A percentile compares a stretch with the other conserved stretches of the same genome.
Evolutionary conservation across 2,797 vertebrate genomes (phyloP).

Genomic region (Bovichtus diacanthus): DNA sequence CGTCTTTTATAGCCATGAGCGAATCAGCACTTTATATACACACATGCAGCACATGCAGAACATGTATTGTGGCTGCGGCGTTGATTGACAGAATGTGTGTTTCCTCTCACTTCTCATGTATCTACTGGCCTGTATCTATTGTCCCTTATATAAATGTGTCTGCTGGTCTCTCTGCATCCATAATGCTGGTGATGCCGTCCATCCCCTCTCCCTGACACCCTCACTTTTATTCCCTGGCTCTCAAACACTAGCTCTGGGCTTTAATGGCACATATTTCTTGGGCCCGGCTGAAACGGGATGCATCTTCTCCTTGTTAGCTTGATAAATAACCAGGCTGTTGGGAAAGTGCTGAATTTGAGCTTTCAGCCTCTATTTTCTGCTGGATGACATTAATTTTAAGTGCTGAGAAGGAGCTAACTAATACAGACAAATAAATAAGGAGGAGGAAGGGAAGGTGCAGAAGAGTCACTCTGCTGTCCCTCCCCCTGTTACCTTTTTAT

Average conservation of each 20-base stretch:
- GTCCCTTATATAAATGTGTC: constrained; percentile 79
- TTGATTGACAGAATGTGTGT: constrained; percentile 30
- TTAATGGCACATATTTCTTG: constrained; percentile 96
- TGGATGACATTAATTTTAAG: constrained; percentile 98
- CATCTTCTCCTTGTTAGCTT: constrained; percentile 98
- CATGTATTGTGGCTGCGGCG: constrained; percentile 30
- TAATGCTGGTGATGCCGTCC: constrained; percentile 73
- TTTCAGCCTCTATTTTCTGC: constrained; percentile 96
- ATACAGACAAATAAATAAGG: constrained; percentile 88
- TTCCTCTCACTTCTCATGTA: constrained; percentile 34
- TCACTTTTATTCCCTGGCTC: constrained; percentile 88
- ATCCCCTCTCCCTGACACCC: constrained; percentile 79
- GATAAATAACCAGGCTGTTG: constrained; percentile 98
- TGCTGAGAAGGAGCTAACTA: constrained; percentile 95
- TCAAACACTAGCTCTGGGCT: constrained; percentile 94
- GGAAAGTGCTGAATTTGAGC: constrained; percentile 99
- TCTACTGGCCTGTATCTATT: constrained; percentile 56
- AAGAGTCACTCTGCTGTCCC: constrained; percentile 86
- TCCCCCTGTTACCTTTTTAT: constrained; percentile 53
- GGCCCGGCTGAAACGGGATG: constrained; percentile 86
- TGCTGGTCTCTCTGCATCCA: constrained; percentile 76
- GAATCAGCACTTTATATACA: constrained; percentile 73
- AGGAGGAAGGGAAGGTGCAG: constrained; percentile 88
- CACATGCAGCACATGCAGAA: constrained; percentile 63
- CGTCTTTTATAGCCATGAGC: constrained; percentile 77